These are phyloP conservation scores for Brachionus rotundiformis DNA, from an alignment of 1,140 invertebrate genomes.

Conservation along the genomic window DNA sequence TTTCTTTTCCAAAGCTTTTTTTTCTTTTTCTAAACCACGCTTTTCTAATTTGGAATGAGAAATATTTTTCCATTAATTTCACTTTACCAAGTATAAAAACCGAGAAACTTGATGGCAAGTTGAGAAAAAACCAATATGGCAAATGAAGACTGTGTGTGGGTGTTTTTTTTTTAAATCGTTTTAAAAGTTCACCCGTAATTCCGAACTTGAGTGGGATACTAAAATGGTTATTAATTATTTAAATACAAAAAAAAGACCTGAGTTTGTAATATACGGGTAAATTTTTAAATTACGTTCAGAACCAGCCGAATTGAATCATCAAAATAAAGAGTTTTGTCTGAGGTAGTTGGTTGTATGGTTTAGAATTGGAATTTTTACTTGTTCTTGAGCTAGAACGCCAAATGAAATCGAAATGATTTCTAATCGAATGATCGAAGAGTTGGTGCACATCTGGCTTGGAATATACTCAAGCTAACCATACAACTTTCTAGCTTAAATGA, in stretches of 20 bases:
- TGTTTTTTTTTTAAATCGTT: constrained; percentile 25
- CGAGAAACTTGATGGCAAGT: background rate
- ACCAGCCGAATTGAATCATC: background rate
- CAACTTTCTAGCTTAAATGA: constrained; percentile 52
- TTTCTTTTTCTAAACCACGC: background rate
- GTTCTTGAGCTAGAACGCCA: background rate
- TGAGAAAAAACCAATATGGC: constrained; percentile 4
- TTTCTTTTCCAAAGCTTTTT: background rate
- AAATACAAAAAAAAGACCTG: constrained; percentile 40
- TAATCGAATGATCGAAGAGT: background rate
- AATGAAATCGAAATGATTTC: background rate
- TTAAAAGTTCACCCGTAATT: constrained; percentile 51
- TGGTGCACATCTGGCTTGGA: background rate
- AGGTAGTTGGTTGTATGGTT: constrained; percentile 53
- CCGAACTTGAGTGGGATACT: constrained; percentile 49
- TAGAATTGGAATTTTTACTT: constrained; percentile 18
- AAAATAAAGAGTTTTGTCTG: constrained; percentile 11
- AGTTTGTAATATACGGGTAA: constrained; percentile 51
- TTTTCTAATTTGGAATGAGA: background rate
- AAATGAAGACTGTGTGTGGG: no score
- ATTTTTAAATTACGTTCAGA: constrained; percentile 30
- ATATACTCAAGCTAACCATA: constrained; percentile 45
- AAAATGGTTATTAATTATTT: background rate
- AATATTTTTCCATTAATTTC: background rate
- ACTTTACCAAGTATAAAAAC: background rate